Evolutionary conservation across 2,888 invertebrate genomes (phyloP).

Genomic region (Cataglyphis albicans): DNA sequence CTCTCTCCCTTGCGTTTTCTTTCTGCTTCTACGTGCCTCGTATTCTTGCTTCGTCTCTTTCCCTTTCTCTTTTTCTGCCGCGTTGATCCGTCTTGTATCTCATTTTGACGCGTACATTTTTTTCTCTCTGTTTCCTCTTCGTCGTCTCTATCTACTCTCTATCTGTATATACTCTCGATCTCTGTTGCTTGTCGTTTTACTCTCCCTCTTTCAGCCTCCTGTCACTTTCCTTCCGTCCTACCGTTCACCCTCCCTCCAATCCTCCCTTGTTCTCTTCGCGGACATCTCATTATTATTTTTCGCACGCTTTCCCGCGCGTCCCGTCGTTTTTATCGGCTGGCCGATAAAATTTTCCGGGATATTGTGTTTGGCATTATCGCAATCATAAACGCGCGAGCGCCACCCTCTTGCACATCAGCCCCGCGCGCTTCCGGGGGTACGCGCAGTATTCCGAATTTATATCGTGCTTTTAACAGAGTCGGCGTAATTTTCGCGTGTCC

Average conservation of each 20-base stretch:
- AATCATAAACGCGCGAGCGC: constrained; percentile 72
- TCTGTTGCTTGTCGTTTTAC: constrained; percentile 42
- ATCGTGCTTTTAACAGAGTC: constrained; percentile 75
- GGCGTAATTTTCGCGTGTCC: constrained; percentile 68
- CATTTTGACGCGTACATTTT: constrained; percentile 47
- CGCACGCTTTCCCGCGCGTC: constrained; percentile 67
- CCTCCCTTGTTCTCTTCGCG: constrained; percentile 42
- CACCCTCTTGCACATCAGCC: constrained; percentile 36
- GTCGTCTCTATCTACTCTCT: constrained; percentile 33
- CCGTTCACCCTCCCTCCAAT: constrained; percentile 34
- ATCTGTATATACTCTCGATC: constrained; percentile 32
- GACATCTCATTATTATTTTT: constrained; percentile 74
- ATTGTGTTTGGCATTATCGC: constrained; percentile 79
- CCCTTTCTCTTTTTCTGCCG: constrained; percentile 3
- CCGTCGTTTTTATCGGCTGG: constrained; percentile 66
- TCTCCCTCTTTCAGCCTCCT: constrained; percentile 44
- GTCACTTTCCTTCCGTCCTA: constrained; percentile 9
- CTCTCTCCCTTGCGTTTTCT: constrained; percentile 37
- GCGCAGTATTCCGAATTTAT: constrained; percentile 70
- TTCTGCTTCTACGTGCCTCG: constrained; percentile 61
- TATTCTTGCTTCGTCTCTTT: background rate
- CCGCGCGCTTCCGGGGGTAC: constrained; percentile 22
- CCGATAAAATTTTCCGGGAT: constrained; percentile 78
- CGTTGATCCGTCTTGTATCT: constrained; percentile 49
- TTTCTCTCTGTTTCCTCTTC: constrained; percentile 59